Conservation (phyloP, 1,140 invertebrate species). For the Drosophila azteca region DNA sequence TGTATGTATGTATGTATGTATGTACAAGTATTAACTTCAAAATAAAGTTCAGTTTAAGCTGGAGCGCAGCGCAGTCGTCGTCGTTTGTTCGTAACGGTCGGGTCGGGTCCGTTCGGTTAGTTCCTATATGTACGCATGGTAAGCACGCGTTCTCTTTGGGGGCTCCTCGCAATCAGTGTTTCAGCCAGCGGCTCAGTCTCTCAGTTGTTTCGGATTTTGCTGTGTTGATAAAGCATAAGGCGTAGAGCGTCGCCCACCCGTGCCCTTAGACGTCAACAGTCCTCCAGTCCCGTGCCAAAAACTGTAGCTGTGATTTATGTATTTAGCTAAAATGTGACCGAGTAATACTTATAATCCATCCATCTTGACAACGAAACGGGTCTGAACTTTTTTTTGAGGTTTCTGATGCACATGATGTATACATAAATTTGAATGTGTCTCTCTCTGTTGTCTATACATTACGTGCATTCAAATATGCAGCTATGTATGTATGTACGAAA, state of each 20-base stretch:
- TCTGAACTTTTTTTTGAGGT: slow-evolving; percentile 7
- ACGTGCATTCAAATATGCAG: slow-evolving; percentile 20
- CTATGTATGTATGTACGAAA: slow-evolving; percentile 34
- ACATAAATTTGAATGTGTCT: slow-evolving; percentile 3
- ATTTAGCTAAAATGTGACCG: slow-evolving; percentile 25
- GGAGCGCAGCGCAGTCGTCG: slow-evolving; percentile 77
- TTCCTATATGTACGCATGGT: slow-evolving; percentile 73
- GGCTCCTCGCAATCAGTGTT: slow-evolving; percentile 37
- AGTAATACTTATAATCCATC: slow-evolving; percentile 3
- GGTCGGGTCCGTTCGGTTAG: slow-evolving; percentile 77
- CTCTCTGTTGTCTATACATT: slow-evolving; percentile 5
- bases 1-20: slow-evolving; percentile 22
- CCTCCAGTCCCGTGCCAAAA: no score
- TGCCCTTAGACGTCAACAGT: no score
- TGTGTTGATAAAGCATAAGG: slow-evolving; percentile 19
- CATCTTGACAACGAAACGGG: background rate
- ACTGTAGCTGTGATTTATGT: slow-evolving; percentile 2
- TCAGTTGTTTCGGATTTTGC: slow-evolving; percentile 7
- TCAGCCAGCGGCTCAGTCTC: slow-evolving; percentile 36
- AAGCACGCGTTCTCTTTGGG: slow-evolving; percentile 74
- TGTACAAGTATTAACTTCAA: slow-evolving; percentile 75
- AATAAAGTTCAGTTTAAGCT: slow-evolving; percentile 81
- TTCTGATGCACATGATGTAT: slow-evolving; percentile 33
- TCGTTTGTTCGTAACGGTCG: slow-evolving; percentile 66
- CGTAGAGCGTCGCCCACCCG: background rate